Conservation (phyloP, 2,888 invertebrate genomes). For the Pyrocoelia pectoralis region DNA sequence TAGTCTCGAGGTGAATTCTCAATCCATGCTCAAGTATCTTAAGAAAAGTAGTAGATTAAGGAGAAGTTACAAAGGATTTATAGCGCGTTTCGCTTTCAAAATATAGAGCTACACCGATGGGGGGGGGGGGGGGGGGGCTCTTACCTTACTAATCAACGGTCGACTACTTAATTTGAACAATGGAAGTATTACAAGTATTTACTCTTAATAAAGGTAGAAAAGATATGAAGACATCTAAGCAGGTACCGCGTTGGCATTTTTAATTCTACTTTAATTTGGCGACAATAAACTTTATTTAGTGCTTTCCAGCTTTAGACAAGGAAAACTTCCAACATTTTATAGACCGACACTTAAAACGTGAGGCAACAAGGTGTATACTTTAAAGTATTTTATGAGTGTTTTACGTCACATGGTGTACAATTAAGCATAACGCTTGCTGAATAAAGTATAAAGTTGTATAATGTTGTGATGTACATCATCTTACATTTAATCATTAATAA, state of each 20-base stretch:
- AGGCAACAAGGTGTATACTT: background rate
- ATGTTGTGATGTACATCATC: too few relatives aligned
- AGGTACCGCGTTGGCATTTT: background rate
- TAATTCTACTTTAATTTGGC: background rate
- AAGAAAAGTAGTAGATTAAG: slow-evolving; percentile 10
- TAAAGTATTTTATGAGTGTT: slow-evolving; percentile 3
- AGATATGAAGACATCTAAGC: too few relatives aligned
- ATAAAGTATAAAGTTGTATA: background rate
- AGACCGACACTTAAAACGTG: background rate
- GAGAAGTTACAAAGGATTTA: slow-evolving; percentile 4
- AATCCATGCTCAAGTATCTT: slow-evolving; percentile 1
- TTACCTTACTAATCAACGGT: slow-evolving; percentile 1
- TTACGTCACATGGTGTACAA: background rate
- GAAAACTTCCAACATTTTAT: background rate
- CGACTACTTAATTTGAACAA: too few relatives aligned
- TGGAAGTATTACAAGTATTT: too few relatives aligned
- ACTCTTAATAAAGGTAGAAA: background rate
- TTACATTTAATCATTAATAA: too few relatives aligned
- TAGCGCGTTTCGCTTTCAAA: background rate
- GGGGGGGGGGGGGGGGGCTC: too few relatives aligned
- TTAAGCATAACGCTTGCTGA: background rate
- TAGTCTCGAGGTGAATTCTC: background rate
- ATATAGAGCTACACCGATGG: background rate
- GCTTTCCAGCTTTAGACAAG: background rate
- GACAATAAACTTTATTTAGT: background rate